Conservation (phyloP, 2,113 vertebrate species). For the Rhagologus leucostigma region DNA sequence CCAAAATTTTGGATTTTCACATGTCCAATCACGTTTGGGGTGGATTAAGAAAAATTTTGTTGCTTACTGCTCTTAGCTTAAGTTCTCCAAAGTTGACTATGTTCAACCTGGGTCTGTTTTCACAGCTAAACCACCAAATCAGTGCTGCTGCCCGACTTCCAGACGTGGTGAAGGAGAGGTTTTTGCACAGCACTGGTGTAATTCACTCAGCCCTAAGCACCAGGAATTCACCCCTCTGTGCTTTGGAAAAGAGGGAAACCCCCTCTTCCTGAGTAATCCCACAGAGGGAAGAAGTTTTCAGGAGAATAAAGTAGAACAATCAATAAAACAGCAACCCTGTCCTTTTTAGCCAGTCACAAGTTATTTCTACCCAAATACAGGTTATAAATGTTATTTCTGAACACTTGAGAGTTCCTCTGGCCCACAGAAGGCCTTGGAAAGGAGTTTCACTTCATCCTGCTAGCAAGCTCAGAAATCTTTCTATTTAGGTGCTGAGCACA, state of each 20-base stretch:
- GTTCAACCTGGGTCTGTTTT: neutral
- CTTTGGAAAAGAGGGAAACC: neutral
- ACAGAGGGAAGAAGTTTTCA: neutral
- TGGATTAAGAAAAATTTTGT: neutral
- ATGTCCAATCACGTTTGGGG: accelerated
- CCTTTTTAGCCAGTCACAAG: neutral
- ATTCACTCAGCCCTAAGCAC: neutral
- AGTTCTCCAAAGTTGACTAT: neutral
- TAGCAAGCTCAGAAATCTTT: neutral
- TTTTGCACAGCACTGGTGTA: neutral
- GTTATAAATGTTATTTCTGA: neutral
- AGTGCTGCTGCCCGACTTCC: accelerated
- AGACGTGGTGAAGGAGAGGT: neutral
- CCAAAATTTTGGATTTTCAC: neutral
- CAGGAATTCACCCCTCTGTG: neutral
- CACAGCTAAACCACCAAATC: neutral
- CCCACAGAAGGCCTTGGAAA: neutral
- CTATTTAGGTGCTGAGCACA: neutral
- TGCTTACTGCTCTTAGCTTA: neutral
- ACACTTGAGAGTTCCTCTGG: neutral
- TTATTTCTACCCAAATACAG: neutral
- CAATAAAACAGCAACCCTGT: neutral
- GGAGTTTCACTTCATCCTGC: neutral
- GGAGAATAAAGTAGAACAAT: neutral
- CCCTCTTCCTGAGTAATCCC: neutral